phyloP scores from a whole-genome alignment of 2,797 vertebrate genomes.

The Oophaga sylvatica region DNA sequence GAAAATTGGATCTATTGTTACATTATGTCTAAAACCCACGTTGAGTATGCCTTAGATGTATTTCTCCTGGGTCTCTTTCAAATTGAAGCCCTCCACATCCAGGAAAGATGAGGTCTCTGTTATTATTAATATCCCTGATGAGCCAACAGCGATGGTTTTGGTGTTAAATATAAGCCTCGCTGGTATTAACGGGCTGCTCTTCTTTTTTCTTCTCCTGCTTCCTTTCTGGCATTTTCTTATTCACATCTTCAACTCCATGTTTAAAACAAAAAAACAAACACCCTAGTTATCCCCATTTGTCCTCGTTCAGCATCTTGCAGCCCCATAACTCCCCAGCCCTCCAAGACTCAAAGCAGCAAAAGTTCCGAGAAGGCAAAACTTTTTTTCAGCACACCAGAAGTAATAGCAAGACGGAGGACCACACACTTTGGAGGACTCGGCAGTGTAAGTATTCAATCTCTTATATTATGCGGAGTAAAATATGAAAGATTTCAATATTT shows the following conservation, averaged over 20 bases:
- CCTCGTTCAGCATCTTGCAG: slow-evolving; percentile 99
- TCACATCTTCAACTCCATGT: slow-evolving; percentile 69
- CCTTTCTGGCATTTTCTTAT: slow-evolving; percentile 71
- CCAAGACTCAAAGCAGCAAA: slow-evolving; percentile 85
- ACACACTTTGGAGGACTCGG: slow-evolving; percentile 70
- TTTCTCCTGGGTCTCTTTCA: not conserved
- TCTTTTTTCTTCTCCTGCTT: slow-evolving; percentile 67
- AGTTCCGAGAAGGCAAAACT: slow-evolving; percentile 78
- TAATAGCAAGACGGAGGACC: slow-evolving; percentile 74
- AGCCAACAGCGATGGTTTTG: slow-evolving; percentile 68
- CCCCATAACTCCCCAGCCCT: slow-evolving; percentile 87
- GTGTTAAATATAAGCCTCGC: slow-evolving; percentile 63
- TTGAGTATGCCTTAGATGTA: not conserved
- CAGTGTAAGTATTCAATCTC: not conserved
- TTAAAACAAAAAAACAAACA: slow-evolving; percentile 65
- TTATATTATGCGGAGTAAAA: not conserved
- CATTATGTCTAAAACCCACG: not conserved
- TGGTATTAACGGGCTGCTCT: slow-evolving; percentile 74
- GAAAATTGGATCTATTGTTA: not conserved
- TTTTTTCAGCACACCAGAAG: slow-evolving; percentile 76
- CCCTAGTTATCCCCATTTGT: slow-evolving; percentile 95
- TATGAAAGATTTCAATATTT: not conserved
- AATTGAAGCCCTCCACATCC: not conserved
- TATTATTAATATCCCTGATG: not conserved
- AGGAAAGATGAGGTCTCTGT: not conserved